Evolutionary conservation across 2,113 vertebrate species (phyloP).

Genomic region (Oenanthe melanoleuca): DNA sequence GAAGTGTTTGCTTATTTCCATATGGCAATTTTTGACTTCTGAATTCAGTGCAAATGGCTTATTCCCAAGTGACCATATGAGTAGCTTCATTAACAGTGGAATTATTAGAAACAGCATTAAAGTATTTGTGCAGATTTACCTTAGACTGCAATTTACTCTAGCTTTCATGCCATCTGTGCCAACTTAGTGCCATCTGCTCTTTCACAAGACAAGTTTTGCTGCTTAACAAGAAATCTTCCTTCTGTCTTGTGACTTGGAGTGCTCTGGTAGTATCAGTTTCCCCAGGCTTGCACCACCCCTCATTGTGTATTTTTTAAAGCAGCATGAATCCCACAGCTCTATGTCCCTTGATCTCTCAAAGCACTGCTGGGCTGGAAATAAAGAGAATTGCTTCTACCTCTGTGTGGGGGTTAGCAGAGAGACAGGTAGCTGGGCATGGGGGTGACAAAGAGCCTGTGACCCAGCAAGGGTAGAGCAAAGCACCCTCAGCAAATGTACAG

Average conservation of each 20-base stretch:
- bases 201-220: not conserved
- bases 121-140: not conserved
- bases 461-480: fast-evolving
- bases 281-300: not conserved
- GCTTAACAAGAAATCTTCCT: not conserved
- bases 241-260: not conserved
- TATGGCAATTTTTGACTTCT: not conserved
- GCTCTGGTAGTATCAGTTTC: not conserved
- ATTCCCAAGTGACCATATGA: not conserved
- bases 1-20: not conserved
- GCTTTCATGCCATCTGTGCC: not conserved
- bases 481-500: not conserved
- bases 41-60: not conserved
- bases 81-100: not conserved
- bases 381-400: not conserved
- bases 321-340: not conserved
- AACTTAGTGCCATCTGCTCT: not conserved
- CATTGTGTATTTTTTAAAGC: not conserved
- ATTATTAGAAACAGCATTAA: not conserved
- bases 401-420: not conserved
- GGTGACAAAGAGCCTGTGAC: not conserved
- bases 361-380: not conserved
- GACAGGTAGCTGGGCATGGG: no score
- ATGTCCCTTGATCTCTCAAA: not conserved
- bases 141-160: not conserved